Percentiles rank a stretch among this genome's conserved stretches.
phyloP scores from a whole-genome alignment of 2,888 invertebrate species.

The Watsonalla binaria region DNA sequence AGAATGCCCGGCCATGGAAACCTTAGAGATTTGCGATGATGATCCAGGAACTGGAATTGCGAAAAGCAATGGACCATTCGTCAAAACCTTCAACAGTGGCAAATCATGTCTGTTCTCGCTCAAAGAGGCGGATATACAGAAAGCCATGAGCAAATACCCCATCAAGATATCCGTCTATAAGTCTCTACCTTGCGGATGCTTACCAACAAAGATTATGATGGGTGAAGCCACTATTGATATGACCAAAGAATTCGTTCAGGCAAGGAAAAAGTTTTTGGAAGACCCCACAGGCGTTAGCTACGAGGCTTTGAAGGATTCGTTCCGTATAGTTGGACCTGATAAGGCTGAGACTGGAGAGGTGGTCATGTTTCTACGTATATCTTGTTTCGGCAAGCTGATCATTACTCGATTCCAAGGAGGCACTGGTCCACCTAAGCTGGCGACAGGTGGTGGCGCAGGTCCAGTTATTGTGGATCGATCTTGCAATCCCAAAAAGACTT shows the following conservation, averaged over 20 bases:
- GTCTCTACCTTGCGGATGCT: conserved; percentile 79
- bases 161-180: conserved; percentile 78
- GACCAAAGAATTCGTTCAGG: conserved; percentile 78
- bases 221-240: conserved; percentile 79
- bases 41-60: conserved; percentile 62
- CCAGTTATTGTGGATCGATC: conserved; percentile 50
- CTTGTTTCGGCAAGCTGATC: conserved; percentile 82
- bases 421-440: conserved; percentile 42
- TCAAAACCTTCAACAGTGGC: conserved; percentile 78
- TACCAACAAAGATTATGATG: conserved; percentile 81
- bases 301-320: conserved; percentile 80
- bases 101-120: conserved; percentile 84
- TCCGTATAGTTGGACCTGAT: conserved; percentile 71
- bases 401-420: conserved; percentile 81
- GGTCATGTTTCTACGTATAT: conserved; percentile 80
- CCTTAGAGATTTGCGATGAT: conserved; percentile 81
- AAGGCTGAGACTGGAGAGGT: conserved; percentile 77
- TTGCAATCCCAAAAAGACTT: conserved; percentile 50
- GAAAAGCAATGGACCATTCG: conserved; percentile 56
- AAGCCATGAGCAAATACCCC: conserved; percentile 76
- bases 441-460: conserved; percentile 26
- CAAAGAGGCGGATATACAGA: conserved; percentile 71
- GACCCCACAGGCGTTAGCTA: conserved; percentile 71
- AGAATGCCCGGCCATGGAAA: conserved; percentile 77
- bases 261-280: conserved; percentile 67